A percentile compares a stretch with the other conserved stretches of the same genome.
These are phyloP conservation scores for Synergus laeviventris DNA, from an alignment of 2,888 invertebrate genomes.

Conservation along the genomic window DNA sequence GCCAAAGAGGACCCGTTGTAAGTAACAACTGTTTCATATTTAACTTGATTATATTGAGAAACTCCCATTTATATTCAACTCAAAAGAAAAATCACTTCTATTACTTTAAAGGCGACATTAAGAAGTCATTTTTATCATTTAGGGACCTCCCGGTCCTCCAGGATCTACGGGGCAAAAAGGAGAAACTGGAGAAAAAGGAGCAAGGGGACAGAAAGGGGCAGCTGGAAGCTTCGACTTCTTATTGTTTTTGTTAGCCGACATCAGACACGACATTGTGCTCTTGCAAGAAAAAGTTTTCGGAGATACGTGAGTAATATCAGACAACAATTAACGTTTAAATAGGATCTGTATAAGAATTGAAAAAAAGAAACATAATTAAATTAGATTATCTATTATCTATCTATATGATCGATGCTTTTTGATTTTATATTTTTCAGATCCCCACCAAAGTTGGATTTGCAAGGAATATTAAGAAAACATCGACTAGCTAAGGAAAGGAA, in stretches of 20 bases:
- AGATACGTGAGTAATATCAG: constrained; percentile 76
- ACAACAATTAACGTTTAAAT: not conserved
- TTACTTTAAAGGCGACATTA: not conserved
- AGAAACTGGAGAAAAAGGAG: constrained; percentile 79
- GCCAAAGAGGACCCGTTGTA: constrained; percentile 83
- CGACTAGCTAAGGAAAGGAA: constrained; percentile 16
- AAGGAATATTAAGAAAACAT: constrained; percentile 19
- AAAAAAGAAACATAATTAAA: constrained; percentile 1
- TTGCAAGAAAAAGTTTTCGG: constrained; percentile 80
- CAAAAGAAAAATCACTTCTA: constrained; percentile 30
- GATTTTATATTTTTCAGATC: not conserved
- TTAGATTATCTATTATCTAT: not conserved
- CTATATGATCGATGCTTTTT: not conserved
- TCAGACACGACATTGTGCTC: constrained; percentile 81
- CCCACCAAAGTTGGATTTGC: constrained; percentile 16
- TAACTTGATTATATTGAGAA: not conserved
- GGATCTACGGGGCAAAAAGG: constrained; percentile 82
- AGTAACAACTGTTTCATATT: constrained; percentile 55
- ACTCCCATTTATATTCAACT: not conserved
- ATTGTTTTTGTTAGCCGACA: constrained; percentile 81
- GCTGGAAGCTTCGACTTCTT: constrained; percentile 82
- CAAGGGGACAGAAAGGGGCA: constrained; percentile 80
- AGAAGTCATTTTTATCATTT: constrained; percentile 34
- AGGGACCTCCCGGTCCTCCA: constrained; percentile 81
- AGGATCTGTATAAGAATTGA: not conserved